Evolutionary conservation across 2,797 vertebrate species (phyloP).

Genomic region (Microctenopoma lineatum): DNA sequence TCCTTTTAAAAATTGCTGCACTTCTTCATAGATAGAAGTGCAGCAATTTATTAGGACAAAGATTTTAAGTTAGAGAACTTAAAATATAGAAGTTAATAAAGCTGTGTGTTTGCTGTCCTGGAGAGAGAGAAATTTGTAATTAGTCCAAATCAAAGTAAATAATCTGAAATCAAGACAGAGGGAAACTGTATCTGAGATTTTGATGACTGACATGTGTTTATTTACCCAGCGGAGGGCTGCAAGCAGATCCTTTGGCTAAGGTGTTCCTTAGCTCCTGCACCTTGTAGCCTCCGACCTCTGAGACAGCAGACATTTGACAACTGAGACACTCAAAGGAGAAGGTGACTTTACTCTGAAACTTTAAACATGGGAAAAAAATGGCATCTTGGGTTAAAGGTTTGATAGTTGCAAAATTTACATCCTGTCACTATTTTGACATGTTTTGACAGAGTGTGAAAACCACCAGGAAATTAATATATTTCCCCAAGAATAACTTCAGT

Average conservation of each 20-base stretch:
- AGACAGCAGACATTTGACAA: constrained; percentile 29
- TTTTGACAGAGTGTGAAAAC: constrained; percentile 15
- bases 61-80: too few relatives aligned
- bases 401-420: constrained; percentile 16
- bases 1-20: too few relatives aligned
- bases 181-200: neutral
- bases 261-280: constrained; percentile 33
- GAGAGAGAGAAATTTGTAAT: too few relatives aligned
- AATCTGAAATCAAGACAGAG: neutral
- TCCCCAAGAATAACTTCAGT: constrained; percentile 1
- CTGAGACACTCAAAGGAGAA: neutral
- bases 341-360: constrained; percentile 14
- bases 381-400: neutral
- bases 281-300: constrained; percentile 26
- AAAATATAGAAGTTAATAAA: too few relatives aligned
- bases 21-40: too few relatives aligned
- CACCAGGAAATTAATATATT: constrained; percentile 12
- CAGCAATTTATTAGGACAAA: too few relatives aligned
- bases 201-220: constrained; percentile 38
- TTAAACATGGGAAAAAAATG: neutral
- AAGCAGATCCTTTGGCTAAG: constrained; percentile 33
- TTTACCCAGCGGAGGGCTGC: constrained; percentile 16
- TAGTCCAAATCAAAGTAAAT: neutral
- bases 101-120: too few relatives aligned
- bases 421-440: constrained; percentile 16